Conservation (phyloP, 2,113 vertebrate species). For the Rhombomys opimus region DNA sequence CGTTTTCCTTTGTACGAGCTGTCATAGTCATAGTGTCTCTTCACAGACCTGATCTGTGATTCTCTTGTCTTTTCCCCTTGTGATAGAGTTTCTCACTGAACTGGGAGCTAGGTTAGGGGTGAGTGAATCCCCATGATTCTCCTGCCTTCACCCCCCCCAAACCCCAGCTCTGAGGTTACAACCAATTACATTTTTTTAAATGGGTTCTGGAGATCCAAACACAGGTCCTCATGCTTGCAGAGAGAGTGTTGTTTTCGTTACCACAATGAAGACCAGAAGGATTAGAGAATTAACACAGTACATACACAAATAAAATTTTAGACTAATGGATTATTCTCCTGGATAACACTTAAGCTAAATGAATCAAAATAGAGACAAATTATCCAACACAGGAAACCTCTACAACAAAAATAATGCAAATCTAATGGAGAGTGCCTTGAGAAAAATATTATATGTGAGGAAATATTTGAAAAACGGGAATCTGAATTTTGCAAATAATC, state of each 20-base stretch:
- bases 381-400: neutral
- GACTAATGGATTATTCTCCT: neutral
- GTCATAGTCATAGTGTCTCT: neutral
- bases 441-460: neutral
- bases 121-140: neutral
- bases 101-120: neutral
- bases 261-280: neutral
- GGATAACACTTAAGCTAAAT: neutral
- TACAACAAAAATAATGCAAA: neutral
- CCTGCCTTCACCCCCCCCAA: neutral
- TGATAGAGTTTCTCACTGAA: neutral
- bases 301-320: neutral
- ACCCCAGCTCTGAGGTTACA: neutral
- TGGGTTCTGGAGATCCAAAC: neutral
- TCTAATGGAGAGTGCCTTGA: neutral
- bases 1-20: neutral
- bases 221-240: neutral
- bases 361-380: neutral
- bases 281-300: neutral
- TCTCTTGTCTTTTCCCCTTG: neutral
- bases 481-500: neutral
- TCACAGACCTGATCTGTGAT: neutral
- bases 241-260: neutral
- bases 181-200: neutral
- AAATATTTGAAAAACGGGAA: constrained; percentile 25